Conservation (phyloP, 2,888 invertebrate species). For the Euplagia quadripunctaria region DNA sequence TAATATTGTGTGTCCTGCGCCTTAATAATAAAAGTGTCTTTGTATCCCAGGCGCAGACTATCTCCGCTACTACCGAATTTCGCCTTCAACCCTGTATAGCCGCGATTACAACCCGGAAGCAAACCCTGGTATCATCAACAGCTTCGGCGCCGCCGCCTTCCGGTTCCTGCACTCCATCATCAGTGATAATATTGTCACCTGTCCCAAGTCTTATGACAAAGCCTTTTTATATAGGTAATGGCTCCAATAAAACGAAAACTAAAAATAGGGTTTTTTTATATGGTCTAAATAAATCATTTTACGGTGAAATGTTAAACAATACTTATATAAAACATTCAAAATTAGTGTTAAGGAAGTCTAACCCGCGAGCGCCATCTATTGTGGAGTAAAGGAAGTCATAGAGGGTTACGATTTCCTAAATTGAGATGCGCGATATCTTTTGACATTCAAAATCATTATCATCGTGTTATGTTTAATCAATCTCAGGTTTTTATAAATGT, state of each 20-base stretch:
- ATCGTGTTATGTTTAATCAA: too few relatives aligned
- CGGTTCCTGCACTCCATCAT: constrained; percentile 91
- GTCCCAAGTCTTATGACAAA: constrained; percentile 68
- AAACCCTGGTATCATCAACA: constrained; percentile 89
- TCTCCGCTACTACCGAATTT: constrained; percentile 87
- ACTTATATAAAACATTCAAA: too few relatives aligned
- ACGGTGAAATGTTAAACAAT: too few relatives aligned
- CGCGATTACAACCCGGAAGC: constrained; percentile 89
- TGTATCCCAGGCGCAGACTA: constrained; percentile 83
- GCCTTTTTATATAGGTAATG: constrained; percentile 74
- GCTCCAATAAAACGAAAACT: background rate
- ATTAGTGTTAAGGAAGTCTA: too few relatives aligned
- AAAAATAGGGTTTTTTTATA: background rate
- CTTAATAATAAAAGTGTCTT: background rate
- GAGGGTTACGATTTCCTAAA: too few relatives aligned
- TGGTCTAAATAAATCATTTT: too few relatives aligned
- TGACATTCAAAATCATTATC: too few relatives aligned
- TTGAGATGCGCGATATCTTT: too few relatives aligned
- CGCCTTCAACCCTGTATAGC: constrained; percentile 88
- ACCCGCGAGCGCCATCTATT: too few relatives aligned
- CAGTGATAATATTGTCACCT: constrained; percentile 78
- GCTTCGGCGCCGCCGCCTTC: constrained; percentile 90
- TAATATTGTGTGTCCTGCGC: too few relatives aligned
- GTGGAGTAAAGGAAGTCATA: too few relatives aligned
- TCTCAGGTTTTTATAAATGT: too few relatives aligned